These are phyloP conservation scores for Dolichomitus sp. DNA, from an alignment of 2,888 invertebrate species.

Conservation along the genomic window DNA sequence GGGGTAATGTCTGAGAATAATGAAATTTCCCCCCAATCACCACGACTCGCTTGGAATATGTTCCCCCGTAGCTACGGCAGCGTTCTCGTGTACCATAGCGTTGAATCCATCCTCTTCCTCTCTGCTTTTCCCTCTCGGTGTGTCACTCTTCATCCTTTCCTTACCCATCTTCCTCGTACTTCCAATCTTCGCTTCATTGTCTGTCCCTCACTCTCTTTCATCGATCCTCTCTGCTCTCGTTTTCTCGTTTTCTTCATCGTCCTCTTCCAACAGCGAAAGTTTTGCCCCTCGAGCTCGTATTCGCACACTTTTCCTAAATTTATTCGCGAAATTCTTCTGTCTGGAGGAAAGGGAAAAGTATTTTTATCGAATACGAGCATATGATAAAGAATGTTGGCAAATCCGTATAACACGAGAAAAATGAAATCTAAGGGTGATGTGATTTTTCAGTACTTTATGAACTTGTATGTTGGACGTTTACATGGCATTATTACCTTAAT, in stretches of 20 bases:
- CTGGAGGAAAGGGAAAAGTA: background rate
- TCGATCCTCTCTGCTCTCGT: conserved; percentile 49
- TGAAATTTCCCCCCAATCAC: conserved; percentile 85
- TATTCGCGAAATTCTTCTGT: conserved; percentile 48
- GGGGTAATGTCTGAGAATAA: conserved; percentile 85
- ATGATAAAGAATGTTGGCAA: conserved; percentile 5
- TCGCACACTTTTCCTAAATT: conserved; percentile 36
- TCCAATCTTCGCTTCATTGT: conserved; percentile 18
- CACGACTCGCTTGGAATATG: conserved; percentile 82
- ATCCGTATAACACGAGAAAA: background rate
- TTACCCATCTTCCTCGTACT: conserved; percentile 42
- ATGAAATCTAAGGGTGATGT: background rate
- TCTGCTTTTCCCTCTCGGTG: conserved; percentile 50
- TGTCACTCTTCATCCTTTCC: conserved; percentile 62
- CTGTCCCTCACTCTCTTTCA: conserved; percentile 15
- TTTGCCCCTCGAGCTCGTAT: conserved; percentile 5
- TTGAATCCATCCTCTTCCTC: conserved; percentile 31
- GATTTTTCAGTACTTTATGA: background rate
- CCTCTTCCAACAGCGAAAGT: conserved; percentile 5
- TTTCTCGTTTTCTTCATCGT: conserved; percentile 50
- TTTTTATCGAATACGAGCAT: conserved; percentile 5
- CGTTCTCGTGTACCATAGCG: conserved; percentile 41
- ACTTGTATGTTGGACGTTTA: background rate
- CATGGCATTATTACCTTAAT: background rate
- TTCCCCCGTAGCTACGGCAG: conserved; percentile 67